Conservation (phyloP, 2,797 vertebrate species). For the Distichodus sexfasciatus region DNA sequence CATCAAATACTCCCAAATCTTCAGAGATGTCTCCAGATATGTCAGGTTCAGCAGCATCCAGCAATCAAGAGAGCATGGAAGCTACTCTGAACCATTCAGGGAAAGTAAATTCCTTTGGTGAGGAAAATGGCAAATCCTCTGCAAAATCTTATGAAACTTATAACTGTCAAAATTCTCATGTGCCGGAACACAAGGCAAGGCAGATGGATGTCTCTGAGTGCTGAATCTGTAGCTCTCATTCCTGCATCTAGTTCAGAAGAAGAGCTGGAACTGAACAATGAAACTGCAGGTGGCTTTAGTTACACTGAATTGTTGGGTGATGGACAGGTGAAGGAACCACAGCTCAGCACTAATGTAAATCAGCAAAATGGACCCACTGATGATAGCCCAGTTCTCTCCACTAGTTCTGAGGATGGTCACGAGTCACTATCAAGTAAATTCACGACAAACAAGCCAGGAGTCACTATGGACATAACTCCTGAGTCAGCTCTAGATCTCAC, state of each 20-base stretch:
- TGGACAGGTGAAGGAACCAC: no score
- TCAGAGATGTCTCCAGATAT: not conserved
- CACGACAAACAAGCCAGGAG: not conserved
- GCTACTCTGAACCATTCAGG: not conserved
- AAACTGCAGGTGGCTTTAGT: not conserved
- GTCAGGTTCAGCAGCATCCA: not conserved
- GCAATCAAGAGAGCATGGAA: not conserved
- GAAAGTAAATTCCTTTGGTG: constrained; percentile 6
- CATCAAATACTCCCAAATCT: not conserved
- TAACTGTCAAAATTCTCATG: no score
- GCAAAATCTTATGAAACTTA: no score
- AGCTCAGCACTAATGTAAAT: no score
- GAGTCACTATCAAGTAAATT: not conserved
- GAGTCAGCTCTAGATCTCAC: not conserved
- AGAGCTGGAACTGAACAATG: not conserved
- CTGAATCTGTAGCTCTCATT: not conserved
- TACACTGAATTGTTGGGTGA: not conserved
- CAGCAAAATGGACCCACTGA: not conserved
- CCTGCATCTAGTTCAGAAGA: constrained; percentile 21
- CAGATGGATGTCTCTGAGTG: not conserved
- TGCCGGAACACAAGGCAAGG: no score
- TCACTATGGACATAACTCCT: not conserved
- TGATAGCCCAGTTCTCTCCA: not conserved
- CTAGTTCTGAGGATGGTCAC: not conserved
- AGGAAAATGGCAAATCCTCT: constrained; percentile 4